Conservation (phyloP, 92 coral and sea anemone species). For the Porites evermanni region DNA sequence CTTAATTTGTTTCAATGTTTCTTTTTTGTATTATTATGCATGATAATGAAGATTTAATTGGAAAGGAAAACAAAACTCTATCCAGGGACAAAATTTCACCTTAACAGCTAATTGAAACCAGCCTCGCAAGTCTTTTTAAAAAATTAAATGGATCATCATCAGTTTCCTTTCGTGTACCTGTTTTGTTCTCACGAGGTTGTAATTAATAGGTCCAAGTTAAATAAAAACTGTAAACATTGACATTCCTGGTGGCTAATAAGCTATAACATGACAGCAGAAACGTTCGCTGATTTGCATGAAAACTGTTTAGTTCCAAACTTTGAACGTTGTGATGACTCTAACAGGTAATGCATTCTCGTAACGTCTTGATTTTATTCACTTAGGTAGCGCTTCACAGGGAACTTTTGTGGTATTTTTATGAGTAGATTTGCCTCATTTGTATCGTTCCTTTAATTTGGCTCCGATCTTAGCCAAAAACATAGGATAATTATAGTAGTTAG, state of each 20-base stretch:
- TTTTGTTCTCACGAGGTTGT: neutral
- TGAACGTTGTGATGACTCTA: neutral
- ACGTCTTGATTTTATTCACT: no score
- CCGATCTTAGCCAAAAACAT: neutral
- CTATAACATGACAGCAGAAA: conserved; percentile 12
- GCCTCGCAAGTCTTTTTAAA: no score
- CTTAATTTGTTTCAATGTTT: no score
- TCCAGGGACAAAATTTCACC: no score
- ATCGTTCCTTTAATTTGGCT: conserved; percentile 1
- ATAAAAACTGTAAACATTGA: conserved; percentile 12
- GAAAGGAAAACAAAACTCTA: no score
- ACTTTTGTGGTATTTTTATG: conserved; percentile 4
- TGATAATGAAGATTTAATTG: no score
- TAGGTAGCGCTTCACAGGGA: neutral
- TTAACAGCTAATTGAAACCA: no score
- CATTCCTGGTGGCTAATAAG: conserved; percentile 40
- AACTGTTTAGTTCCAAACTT: neutral
- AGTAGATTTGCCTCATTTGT: neutral
- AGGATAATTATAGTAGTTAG: no score
- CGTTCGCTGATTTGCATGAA: conserved; percentile 12
- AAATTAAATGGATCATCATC: no score
- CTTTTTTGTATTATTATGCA: no score
- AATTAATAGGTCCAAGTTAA: neutral
- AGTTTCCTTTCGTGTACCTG: neutral
- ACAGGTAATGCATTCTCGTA: conserved; percentile 2